phyloP scores from a whole-genome alignment of 2,888 invertebrate genomes.

The Dicycla oo region DNA sequence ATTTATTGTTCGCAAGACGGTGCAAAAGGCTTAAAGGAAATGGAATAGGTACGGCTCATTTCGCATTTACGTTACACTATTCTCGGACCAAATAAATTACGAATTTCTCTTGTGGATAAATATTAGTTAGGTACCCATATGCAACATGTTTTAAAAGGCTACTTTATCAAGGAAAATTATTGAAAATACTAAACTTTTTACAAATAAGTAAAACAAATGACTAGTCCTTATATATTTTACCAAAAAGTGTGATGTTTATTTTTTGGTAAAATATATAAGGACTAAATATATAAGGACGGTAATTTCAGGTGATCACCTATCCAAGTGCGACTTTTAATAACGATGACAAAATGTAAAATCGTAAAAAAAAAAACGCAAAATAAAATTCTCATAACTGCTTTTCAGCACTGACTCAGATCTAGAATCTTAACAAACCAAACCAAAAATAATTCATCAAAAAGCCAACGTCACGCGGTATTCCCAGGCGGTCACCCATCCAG shows the following conservation, averaged over 20 bases:
- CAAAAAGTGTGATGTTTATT: too few relatives aligned
- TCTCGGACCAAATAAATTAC: neutral
- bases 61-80: neutral
- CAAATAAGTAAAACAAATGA: too few relatives aligned
- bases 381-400: neutral
- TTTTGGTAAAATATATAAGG: too few relatives aligned
- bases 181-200: too few relatives aligned
- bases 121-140: neutral
- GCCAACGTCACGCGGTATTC: constrained; percentile 83
- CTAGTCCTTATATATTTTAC: too few relatives aligned
- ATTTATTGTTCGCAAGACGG: constrained; percentile 26
- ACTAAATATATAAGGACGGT: too few relatives aligned
- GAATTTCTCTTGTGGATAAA: neutral
- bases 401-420: neutral
- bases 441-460: constrained; percentile 37
- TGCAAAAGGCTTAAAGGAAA: constrained; percentile 1
- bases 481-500: constrained; percentile 88
- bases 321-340: too few relatives aligned
- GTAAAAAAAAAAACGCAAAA: too few relatives aligned
- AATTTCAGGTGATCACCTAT: too few relatives aligned
- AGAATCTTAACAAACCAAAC: neutral
- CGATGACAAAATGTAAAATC: too few relatives aligned
- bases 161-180: too few relatives aligned
- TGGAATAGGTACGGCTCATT: constrained; percentile 2
- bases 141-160: neutral